Conservation (phyloP, 2,888 invertebrate species). For the Phorcus lineatus region DNA sequence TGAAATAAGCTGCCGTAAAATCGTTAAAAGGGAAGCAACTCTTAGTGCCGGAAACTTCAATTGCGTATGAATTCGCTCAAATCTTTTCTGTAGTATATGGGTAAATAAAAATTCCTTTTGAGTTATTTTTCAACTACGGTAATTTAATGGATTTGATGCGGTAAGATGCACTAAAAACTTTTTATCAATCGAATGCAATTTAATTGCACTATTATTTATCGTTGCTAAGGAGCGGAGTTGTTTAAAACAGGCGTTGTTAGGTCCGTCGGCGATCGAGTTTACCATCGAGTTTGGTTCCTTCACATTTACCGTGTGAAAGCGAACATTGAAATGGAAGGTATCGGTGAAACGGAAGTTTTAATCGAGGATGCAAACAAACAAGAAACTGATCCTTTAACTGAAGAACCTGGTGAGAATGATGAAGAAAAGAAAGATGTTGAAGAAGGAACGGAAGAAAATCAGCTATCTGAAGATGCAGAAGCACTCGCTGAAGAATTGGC, state of each 20-base stretch:
- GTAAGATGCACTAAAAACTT: too few species aligned
- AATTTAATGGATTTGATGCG: not conserved
- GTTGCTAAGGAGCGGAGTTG: not conserved
- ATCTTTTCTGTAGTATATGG: too few species aligned
- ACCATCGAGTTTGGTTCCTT: too few species aligned
- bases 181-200: too few species aligned
- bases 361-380: slow-evolving; percentile 4
- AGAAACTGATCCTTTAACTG: not conserved
- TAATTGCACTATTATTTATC: not conserved
- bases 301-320: not conserved
- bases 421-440: slow-evolving; percentile 24
- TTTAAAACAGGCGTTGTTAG: slow-evolving; percentile 9
- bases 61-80: too few species aligned
- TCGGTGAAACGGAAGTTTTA: not conserved
- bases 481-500: slow-evolving; percentile 49
- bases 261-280: not conserved
- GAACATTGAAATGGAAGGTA: not conserved
- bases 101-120: not conserved
- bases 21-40: too few species aligned
- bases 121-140: not conserved
- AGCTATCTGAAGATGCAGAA: slow-evolving; percentile 42
- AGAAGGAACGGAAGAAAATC: slow-evolving; percentile 26
- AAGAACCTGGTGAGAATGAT: not conserved
- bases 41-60: too few species aligned
- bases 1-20: too few species aligned